Percentiles rank a stretch among this genome's conserved stretches.
These are phyloP conservation scores for Neosalanx taihuensis DNA, from an alignment of 2,797 vertebrate species.

Conservation along the genomic window DNA sequence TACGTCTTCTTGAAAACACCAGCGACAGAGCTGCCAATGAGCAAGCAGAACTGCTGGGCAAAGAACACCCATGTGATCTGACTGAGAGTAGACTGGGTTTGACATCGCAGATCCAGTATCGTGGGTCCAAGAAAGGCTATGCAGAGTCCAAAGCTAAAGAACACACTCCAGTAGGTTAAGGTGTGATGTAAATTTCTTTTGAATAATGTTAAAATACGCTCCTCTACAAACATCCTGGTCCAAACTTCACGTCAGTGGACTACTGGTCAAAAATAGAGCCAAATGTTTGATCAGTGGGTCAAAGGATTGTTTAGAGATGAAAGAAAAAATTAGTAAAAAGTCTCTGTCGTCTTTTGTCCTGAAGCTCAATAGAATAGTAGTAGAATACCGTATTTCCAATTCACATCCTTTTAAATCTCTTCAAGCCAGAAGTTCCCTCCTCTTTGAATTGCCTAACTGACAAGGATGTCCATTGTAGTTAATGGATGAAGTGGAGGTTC, in stretches of 20 bases:
- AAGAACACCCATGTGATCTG: conserved; percentile 98
- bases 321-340: not conserved
- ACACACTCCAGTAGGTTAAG: conserved; percentile 95
- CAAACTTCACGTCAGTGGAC: not conserved
- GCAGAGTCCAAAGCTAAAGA: conserved; percentile 97
- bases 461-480: conserved; percentile 19
- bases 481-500: conserved; percentile 13
- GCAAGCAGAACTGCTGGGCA: conserved; percentile 91
- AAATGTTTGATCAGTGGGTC: not conserved
- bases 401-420: conserved; percentile 37
- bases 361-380: not conserved
- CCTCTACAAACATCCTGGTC: conserved; percentile 81
- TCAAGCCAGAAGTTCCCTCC: conserved; percentile 5
- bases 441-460: conserved; percentile 10
- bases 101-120: conserved; percentile 93
- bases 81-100: conserved; percentile 89
- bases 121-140: conserved; percentile 96
- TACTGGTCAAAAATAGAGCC: not conserved
- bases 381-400: conserved; percentile 9
- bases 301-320: not conserved
- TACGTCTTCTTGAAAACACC: conserved; percentile 93
- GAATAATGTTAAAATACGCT: conserved; percentile 82
- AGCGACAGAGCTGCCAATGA: conserved; percentile 87
- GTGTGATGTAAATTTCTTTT: conserved; percentile 90
- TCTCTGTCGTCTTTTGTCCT: not conserved